Conservation (phyloP, 2,113 vertebrate species). For the Epinephelus moara region DNA sequence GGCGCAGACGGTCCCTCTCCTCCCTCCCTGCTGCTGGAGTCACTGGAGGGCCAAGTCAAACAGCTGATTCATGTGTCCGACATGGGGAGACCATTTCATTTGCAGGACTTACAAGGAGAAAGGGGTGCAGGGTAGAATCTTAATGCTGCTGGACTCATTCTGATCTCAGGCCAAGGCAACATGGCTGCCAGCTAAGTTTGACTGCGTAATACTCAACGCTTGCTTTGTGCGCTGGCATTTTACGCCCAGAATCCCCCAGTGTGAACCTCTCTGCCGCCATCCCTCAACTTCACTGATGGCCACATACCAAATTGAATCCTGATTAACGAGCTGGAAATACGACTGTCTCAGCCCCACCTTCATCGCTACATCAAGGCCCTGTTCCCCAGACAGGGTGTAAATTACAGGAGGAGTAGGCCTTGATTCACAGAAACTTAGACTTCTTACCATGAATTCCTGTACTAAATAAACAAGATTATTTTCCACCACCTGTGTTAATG, state of each 20-base stretch:
- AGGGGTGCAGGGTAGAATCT: slow-evolving; percentile 54
- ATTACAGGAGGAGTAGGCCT: not conserved
- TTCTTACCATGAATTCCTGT: not conserved
- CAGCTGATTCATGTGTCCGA: slow-evolving; percentile 76
- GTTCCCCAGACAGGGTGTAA: not conserved
- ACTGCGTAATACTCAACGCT: slow-evolving; percentile 5
- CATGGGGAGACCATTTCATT: slow-evolving; percentile 55
- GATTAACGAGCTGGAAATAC: slow-evolving; percentile 40
- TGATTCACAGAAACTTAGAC: not conserved
- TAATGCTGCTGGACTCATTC: slow-evolving; percentile 53
- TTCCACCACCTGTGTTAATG: not conserved
- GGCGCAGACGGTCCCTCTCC: slow-evolving; percentile 11
- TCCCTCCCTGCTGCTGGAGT: slow-evolving; percentile 28
- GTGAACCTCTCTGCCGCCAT: slow-evolving; percentile 25
- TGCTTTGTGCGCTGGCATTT: slow-evolving; percentile 60
- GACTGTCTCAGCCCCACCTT: slow-evolving; percentile 10
- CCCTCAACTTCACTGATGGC: slow-evolving; percentile 33
- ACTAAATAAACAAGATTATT: not conserved
- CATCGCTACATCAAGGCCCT: slow-evolving; percentile 14
- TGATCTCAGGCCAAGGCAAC: slow-evolving; percentile 64
- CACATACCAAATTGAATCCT: slow-evolving; percentile 54
- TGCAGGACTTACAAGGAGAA: slow-evolving; percentile 46
- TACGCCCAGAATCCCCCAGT: slow-evolving; percentile 24
- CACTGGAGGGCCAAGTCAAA: slow-evolving; percentile 58
- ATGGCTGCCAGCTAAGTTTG: slow-evolving; percentile 42